A percentile compares a stretch with the other conserved stretches of the same genome.
phyloP scores from a whole-genome alignment of 2,888 invertebrate genomes.

The Drosophila kanekoi region DNA sequence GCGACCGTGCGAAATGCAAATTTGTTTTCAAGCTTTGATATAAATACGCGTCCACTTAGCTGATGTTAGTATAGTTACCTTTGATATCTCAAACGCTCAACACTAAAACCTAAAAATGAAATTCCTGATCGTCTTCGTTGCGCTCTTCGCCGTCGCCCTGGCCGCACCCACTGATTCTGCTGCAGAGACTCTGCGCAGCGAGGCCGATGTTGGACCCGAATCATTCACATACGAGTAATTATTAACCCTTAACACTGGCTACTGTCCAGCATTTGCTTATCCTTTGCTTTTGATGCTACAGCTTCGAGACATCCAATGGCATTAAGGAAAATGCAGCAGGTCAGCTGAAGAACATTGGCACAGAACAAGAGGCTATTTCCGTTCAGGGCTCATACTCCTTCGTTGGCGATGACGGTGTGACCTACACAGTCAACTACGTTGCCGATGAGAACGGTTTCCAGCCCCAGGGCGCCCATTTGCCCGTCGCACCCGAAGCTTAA shows the following conservation, averaged over 20 bases:
- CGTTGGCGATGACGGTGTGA: constrained; percentile 65
- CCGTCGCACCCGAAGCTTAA: constrained; percentile 29
- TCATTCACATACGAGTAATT: constrained; percentile 85
- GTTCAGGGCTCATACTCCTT: constrained; percentile 71
- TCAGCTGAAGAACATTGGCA: constrained; percentile 53
- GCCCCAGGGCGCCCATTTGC: constrained; percentile 82
- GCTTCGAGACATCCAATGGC: constrained; percentile 72
- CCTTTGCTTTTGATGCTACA: constrained; percentile 19
- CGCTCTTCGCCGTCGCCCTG: constrained; percentile 66
- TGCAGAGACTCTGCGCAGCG: neutral
- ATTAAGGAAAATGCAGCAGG: constrained; percentile 59
- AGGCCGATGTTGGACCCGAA: constrained; percentile 84
- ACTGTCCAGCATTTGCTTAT: neutral
- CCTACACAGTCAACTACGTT: constrained; percentile 66
- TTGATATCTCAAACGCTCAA: constrained; percentile 41
- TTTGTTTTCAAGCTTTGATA: constrained; percentile 6
- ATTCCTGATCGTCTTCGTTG: constrained; percentile 68
- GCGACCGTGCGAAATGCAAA: constrained; percentile 16
- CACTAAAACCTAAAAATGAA: constrained; percentile 59
- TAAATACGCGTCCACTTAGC: constrained; percentile 26
- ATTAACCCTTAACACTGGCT: neutral
- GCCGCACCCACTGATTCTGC: constrained; percentile 45
- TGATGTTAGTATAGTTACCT: constrained; percentile 21
- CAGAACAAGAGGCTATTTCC: constrained; percentile 65
- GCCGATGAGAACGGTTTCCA: constrained; percentile 86